Evolutionary conservation across 23 tunicate genomes (phyloP), one percentile per base, ranked within the genome.

Genomic region (Oikopleura vanhoeffeni): DNA sequence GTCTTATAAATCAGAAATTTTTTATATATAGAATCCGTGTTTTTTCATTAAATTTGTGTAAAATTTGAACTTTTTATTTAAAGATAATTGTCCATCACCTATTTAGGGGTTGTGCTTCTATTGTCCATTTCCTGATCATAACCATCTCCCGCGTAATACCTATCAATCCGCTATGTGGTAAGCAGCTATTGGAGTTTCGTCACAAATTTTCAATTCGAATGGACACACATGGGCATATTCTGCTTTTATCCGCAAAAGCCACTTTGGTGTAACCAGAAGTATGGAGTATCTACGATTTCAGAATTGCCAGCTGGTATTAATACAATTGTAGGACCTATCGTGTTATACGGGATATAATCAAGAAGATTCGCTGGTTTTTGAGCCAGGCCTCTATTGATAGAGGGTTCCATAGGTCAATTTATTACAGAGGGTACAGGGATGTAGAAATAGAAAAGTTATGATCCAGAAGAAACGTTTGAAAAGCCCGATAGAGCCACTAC

Each of bases 91-190:
- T n/a, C n/a, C n/a, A n/a, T n/a, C n/a, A n/a, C n/a, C n/a, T n/a
- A n/a, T n/a, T n/a, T n/a, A n/a, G n/a, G 1, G 99, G 90, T 0
- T 95, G 99, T 76, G 99, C 99, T 40, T 95, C 99, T 13, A 95
- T 95, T 84, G 91, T 95, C 99, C 99, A 0, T 95, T 95, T 67
- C 99, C 99, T 40, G 99, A 95, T 91, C 99, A 95, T 83, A 95
- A 95, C 84, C 99, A 95, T 84, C 90, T 96, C 28, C 99, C 99
- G 33, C 92, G 99, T 87, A 95, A 95, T 90, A 95, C 99, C 4
- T 95, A 95, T 87, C 99, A 95, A 57, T 91, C 97, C 76, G 99
- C 99, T 79, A 95, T 95, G 99, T 96, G 99, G 3, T 90, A 95
- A 84, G 96, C 90, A 86, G 99, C 99, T 0, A 89, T 95, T 91